phyloP scores from a whole-genome alignment of 2,888 invertebrate species.

The Ptychoptera albimana region DNA sequence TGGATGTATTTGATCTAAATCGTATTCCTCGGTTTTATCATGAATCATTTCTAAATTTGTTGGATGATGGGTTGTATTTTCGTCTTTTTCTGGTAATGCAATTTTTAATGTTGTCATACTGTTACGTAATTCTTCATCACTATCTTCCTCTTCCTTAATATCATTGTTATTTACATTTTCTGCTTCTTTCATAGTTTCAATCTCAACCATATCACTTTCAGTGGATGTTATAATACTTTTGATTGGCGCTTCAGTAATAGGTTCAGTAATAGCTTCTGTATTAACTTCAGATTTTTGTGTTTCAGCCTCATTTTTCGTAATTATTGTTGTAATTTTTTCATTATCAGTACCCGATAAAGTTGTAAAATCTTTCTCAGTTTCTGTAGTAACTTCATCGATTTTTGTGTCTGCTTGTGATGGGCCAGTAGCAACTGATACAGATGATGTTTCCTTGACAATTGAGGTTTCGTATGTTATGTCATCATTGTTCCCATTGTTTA shows the following conservation, averaged over 20 bases:
- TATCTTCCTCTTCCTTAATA: not conserved
- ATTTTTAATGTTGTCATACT: too few species aligned
- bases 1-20: not conserved
- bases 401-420: not conserved
- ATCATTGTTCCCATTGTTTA: not conserved
- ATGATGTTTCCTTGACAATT: conserved; percentile 9
- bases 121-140: too few species aligned
- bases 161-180: not conserved
- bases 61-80: too few species aligned
- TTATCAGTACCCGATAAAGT: not conserved
- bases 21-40: too few species aligned
- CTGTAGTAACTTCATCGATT: not conserved
- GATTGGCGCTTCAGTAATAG: too few species aligned
- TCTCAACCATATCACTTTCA: not conserved
- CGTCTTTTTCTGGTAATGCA: too few species aligned
- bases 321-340: not conserved
- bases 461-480: conserved; percentile 7
- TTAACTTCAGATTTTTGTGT: too few species aligned
- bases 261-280: too few species aligned
- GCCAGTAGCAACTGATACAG: conserved; percentile 3
- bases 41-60: too few species aligned
- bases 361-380: not conserved
- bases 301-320: not conserved
- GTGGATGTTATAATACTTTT: not conserved
- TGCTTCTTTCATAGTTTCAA: not conserved